phyloP scores from a whole-genome alignment of 2,888 invertebrate genomes.

The Lepidochitona cinerea region DNA sequence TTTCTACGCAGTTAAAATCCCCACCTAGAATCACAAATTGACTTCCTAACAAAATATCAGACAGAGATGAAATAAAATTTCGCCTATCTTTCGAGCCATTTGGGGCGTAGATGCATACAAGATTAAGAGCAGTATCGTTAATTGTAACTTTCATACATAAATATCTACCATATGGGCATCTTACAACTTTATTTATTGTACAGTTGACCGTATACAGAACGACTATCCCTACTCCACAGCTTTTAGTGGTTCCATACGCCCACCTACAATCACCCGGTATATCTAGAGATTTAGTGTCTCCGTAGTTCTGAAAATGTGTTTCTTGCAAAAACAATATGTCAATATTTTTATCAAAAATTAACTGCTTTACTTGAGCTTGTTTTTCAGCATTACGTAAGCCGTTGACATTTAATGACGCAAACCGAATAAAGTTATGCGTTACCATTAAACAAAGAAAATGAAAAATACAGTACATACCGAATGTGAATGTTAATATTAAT shows the following conservation, averaged over 20 bases:
- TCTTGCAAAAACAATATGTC: background rate
- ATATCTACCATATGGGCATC: background rate
- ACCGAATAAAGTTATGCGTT: no score
- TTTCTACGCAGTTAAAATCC: conserved; percentile 27
- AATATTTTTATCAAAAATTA: background rate
- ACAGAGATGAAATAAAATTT: background rate
- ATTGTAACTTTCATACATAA: background rate
- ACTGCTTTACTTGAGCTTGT: background rate
- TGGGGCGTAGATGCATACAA: background rate
- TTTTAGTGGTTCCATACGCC: background rate
- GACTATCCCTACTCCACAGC: background rate
- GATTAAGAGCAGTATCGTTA: background rate
- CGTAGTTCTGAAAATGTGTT: background rate
- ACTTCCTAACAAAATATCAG: background rate
- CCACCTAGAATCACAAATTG: conserved; percentile 16
- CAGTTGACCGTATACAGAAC: background rate
- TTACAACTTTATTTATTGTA: background rate
- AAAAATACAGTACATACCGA: no score
- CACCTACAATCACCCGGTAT: background rate
- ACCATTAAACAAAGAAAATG: no score
- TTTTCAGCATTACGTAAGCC: background rate
- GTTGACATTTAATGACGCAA: no score
- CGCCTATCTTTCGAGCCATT: background rate
- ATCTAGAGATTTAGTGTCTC: background rate
- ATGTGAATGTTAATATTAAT: no score